phyloP scores from a whole-genome alignment of 2,888 invertebrate species.

The Chloroclysta siterata region DNA sequence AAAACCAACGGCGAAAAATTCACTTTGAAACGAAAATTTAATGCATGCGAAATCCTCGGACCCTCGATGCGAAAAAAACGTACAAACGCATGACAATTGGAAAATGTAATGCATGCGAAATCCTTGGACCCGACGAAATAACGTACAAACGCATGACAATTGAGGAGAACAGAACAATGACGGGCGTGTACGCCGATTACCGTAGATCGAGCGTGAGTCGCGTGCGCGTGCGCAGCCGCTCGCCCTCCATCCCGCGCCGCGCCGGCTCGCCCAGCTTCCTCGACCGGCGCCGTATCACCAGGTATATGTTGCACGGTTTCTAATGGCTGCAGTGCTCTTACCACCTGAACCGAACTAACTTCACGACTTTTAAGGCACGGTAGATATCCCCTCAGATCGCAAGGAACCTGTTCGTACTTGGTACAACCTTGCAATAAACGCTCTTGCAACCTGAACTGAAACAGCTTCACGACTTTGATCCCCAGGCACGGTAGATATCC shows the following conservation, averaged over 20 bases:
- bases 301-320: conserved; percentile 84
- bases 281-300: conserved; percentile 96
- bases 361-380: too few species aligned
- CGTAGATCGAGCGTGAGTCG: conserved; percentile 74
- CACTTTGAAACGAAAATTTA: conserved; percentile 18
- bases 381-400: too few species aligned
- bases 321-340: conserved; percentile 3
- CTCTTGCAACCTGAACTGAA: too few species aligned
- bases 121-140: neutral
- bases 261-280: conserved; percentile 97
- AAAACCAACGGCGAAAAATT: conserved; percentile 12
- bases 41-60: conserved; percentile 21
- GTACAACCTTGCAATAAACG: too few species aligned
- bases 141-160: conserved; percentile 3
- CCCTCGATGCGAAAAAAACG: neutral
- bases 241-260: conserved; percentile 96
- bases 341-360: too few species aligned
- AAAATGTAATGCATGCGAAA: conserved; percentile 25
- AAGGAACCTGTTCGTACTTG: too few species aligned
- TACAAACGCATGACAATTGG: conserved; percentile 6
- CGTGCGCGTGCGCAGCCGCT: conserved; percentile 85
- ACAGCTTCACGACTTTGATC: too few species aligned
- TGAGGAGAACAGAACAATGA: conserved; percentile 71
- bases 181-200: conserved; percentile 83
- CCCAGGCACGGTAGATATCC: too few species aligned